Conservation (phyloP, 2,113 vertebrate species). For the Stictonetta naevosa region DNA sequence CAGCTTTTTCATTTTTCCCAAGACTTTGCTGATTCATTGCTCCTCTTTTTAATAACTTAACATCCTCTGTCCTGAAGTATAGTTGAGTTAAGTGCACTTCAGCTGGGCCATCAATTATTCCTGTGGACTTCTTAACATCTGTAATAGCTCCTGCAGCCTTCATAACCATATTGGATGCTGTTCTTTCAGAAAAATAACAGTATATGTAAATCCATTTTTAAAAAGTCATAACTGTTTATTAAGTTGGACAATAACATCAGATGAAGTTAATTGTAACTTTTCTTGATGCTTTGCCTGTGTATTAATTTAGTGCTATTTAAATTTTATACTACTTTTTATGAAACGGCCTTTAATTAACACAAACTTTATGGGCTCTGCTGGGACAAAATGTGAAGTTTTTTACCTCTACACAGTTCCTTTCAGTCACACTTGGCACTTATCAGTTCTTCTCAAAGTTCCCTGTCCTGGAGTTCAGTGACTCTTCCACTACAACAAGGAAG, state of each 20-base stretch:
- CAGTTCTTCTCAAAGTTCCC: neutral
- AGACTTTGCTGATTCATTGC: neutral
- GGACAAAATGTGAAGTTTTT: neutral
- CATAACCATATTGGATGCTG: neutral
- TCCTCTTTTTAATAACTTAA: neutral
- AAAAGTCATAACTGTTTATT: neutral
- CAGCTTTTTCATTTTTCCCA: neutral
- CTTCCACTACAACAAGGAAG: neutral
- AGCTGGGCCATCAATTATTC: neutral
- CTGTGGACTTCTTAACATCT: neutral
- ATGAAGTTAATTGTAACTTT: neutral
- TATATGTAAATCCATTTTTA: neutral
- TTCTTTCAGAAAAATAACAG: neutral
- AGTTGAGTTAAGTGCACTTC: neutral
- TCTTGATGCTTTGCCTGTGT: neutral
- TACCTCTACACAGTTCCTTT: neutral
- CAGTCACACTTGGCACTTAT: neutral
- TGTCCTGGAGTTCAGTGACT: accelerated
- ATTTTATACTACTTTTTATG: neutral
- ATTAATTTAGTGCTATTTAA: neutral
- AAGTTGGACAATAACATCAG: neutral
- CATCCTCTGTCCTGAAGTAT: neutral
- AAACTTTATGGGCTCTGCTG: neutral
- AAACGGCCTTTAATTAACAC: neutral
- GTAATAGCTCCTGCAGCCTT: neutral